Conservation (phyloP, 2,888 invertebrate genomes). For the Napeogenes inachia region DNA sequence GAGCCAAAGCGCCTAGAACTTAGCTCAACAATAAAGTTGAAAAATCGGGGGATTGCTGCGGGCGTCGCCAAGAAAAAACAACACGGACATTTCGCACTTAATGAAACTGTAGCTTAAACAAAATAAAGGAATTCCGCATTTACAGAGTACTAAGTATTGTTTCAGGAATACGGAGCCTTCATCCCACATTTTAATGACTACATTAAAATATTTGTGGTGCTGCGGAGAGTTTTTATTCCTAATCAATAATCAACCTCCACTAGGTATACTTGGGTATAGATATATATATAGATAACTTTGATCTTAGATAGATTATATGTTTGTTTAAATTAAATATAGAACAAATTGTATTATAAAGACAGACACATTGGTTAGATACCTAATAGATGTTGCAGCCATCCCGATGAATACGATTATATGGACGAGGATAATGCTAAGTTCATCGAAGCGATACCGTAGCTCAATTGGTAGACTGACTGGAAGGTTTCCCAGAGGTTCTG, state of each 20-base stretch:
- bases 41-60: slow-evolving; percentile 69
- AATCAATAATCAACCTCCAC: slow-evolving; percentile 26
- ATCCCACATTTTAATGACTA: slow-evolving; percentile 50
- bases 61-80: slow-evolving; percentile 65
- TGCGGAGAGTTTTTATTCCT: slow-evolving; percentile 43
- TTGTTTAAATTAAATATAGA: too few species aligned
- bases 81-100: slow-evolving; percentile 72
- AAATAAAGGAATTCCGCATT: slow-evolving; percentile 68
- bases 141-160: slow-evolving; percentile 62
- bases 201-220: slow-evolving; percentile 51
- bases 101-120: slow-evolving; percentile 73
- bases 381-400: too few species aligned
- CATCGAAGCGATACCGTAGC: too few species aligned
- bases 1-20: slow-evolving; percentile 51
- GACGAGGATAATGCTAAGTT: too few species aligned
- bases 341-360: too few species aligned
- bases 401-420: too few species aligned
- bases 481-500: too few species aligned
- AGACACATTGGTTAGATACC: too few species aligned
- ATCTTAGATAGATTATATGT: too few species aligned
- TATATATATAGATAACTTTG: too few species aligned
- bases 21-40: slow-evolving; percentile 69
- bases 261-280: too few species aligned
- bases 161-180: slow-evolving; percentile 53
- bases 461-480: too few species aligned